phyloP scores from a whole-genome alignment of 2,113 vertebrate species.

The Semnopithecus entellus region DNA sequence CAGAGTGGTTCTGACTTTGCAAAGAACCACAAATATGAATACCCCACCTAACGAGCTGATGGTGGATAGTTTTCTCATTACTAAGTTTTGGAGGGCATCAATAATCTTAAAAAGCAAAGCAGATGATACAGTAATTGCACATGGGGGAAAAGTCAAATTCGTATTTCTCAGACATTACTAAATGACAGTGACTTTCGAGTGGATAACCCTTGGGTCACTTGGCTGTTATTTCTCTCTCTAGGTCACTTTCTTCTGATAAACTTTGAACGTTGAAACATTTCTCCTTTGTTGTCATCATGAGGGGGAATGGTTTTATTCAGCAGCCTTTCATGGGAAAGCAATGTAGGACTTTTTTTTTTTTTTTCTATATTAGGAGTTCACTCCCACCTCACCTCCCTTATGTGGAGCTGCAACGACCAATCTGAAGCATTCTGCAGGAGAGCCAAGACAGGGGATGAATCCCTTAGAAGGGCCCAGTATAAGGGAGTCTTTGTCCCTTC shows the following conservation, averaged over 20 bases:
- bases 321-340: slow-evolving; percentile 61
- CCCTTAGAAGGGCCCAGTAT: background rate
- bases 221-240: slow-evolving; percentile 21
- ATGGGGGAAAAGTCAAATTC: background rate
- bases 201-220: background rate
- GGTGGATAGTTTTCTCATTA: background rate
- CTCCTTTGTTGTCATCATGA: slow-evolving; percentile 39
- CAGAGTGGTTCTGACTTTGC: background rate
- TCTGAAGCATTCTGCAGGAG: background rate
- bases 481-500: background rate
- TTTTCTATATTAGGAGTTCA: slow-evolving; percentile 44
- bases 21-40: background rate
- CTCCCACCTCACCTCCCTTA: background rate
- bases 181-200: background rate
- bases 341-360: background rate
- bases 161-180: slow-evolving; percentile 50
- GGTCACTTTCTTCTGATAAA: slow-evolving; percentile 62
- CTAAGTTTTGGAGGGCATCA: background rate
- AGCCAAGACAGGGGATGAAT: background rate
- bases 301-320: slow-evolving; percentile 3
- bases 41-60: background rate
- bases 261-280: slow-evolving; percentile 52
- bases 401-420: background rate
- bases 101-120: slow-evolving; percentile 10
- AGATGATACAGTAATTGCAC: background rate